phyloP scores from a whole-genome alignment of 2,888 invertebrate species.

The Chironomus riparius region DNA sequence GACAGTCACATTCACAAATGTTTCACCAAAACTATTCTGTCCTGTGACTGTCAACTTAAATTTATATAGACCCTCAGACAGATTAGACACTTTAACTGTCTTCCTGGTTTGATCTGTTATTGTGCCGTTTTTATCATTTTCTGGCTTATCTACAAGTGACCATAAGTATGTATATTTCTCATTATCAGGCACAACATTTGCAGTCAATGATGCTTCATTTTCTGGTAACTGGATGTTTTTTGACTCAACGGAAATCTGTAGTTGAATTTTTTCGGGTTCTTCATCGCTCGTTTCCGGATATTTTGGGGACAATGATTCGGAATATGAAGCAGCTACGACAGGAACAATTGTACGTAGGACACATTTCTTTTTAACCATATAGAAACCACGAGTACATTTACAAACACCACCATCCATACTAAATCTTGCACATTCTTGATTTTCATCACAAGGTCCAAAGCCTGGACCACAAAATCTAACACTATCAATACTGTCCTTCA shows the following conservation, averaged over 20 bases:
- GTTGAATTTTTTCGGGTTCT: constrained; percentile 40
- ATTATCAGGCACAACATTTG: constrained; percentile 67
- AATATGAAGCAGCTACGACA: constrained; percentile 5
- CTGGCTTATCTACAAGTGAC: constrained; percentile 74
- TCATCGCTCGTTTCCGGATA: constrained; percentile 29
- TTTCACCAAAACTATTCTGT: constrained; percentile 65
- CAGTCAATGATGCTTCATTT: constrained; percentile 73
- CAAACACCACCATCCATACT: background rate
- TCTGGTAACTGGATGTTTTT: constrained; percentile 74
- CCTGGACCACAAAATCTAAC: background rate
- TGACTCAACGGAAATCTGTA: constrained; percentile 65
- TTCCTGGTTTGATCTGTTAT: constrained; percentile 77
- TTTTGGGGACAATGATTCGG: constrained; percentile 2
- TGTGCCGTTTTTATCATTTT: constrained; percentile 50
- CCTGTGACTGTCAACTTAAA: constrained; percentile 82
- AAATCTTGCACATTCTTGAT: background rate
- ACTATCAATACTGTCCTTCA: background rate
- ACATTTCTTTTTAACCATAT: background rate
- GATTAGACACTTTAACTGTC: constrained; percentile 70
- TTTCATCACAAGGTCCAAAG: background rate
- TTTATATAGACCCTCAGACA: constrained; percentile 78
- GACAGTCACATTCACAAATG: constrained; percentile 84
- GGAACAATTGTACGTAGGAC: background rate
- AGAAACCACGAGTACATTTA: background rate
- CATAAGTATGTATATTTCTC: constrained; percentile 80